phyloP scores from a whole-genome alignment of 2,888 invertebrate species.

The Hylaea fasciaria region DNA sequence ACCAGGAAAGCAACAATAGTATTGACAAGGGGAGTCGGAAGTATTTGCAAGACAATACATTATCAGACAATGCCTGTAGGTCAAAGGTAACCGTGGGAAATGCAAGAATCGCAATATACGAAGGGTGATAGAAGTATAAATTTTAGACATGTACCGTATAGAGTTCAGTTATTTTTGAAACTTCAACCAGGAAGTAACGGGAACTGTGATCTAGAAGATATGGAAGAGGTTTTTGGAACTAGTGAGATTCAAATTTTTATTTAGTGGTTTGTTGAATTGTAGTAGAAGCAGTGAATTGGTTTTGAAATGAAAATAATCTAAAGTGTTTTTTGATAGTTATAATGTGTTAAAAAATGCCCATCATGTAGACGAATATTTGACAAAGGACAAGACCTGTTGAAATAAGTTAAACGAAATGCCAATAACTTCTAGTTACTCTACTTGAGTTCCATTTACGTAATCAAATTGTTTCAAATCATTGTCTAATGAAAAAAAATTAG shows the following conservation, averaged over 20 bases:
- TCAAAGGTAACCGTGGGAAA: constrained; percentile 77
- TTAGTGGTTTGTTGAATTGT: too few species aligned
- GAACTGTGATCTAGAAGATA: not conserved
- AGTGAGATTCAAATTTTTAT: not conserved
- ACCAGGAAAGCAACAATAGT: constrained; percentile 40
- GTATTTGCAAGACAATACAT: constrained; percentile 72
- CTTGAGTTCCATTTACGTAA: too few species aligned
- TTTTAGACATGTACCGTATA: constrained; percentile 58
- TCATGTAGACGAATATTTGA: too few species aligned
- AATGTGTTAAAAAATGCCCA: too few species aligned
- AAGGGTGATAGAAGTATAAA: constrained; percentile 76
- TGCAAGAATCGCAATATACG: constrained; percentile 48
- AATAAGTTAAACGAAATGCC: too few species aligned
- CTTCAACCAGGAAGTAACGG: constrained; percentile 75
- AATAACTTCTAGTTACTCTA: too few species aligned
- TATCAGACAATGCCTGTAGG: constrained; percentile 70
- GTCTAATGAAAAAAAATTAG: too few species aligned
- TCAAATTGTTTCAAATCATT: too few species aligned
- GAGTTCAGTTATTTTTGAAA: constrained; percentile 70
- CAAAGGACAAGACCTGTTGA: too few species aligned
- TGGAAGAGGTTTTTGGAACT: not conserved
- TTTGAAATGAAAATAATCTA: too few species aligned
- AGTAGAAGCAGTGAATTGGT: too few species aligned
- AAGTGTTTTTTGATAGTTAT: too few species aligned
- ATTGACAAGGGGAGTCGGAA: constrained; percentile 66